These are phyloP conservation scores for Platyrinchus mystaceus DNA, from an alignment of 2,797 vertebrate species.

Conservation along the genomic window DNA sequence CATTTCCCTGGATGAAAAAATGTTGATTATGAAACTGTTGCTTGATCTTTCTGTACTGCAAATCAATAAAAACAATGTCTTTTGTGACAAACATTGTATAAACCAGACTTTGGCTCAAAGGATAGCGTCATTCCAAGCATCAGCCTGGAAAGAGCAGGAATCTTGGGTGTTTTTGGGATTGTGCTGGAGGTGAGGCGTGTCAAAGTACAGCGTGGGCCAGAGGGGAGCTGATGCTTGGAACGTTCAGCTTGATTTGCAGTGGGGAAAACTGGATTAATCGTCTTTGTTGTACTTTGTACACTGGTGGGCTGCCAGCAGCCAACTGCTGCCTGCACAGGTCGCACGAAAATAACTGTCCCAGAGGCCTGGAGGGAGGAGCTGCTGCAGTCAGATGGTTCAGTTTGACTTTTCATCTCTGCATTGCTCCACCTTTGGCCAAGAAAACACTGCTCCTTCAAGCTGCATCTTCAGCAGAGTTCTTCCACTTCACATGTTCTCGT, in stretches of 20 bases:
- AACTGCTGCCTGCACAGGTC: neutral
- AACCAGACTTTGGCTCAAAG: slow-evolving; percentile 2
- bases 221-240: neutral
- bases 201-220: neutral
- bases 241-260: neutral
- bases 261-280: slow-evolving; percentile 33
- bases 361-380: neutral
- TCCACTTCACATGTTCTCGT: neutral
- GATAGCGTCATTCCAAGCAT: neutral
- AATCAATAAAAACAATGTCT: slow-evolving; percentile 38
- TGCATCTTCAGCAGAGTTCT: neutral
- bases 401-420: neutral
- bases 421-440: neutral
- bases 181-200: neutral
- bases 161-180: neutral
- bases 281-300: slow-evolving; percentile 18
- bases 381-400: neutral
- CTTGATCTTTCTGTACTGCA: slow-evolving; percentile 22
- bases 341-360: neutral
- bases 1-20: neutral
- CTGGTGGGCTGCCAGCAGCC: slow-evolving; percentile 53
- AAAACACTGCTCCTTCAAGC: neutral
- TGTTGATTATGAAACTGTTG: slow-evolving; percentile 13
- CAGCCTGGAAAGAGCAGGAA: neutral
- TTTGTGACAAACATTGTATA: slow-evolving; percentile 1